Evolutionary conservation across 2,113 vertebrate species (phyloP).

Genomic region (Nyctereutes procyonoides): DNA sequence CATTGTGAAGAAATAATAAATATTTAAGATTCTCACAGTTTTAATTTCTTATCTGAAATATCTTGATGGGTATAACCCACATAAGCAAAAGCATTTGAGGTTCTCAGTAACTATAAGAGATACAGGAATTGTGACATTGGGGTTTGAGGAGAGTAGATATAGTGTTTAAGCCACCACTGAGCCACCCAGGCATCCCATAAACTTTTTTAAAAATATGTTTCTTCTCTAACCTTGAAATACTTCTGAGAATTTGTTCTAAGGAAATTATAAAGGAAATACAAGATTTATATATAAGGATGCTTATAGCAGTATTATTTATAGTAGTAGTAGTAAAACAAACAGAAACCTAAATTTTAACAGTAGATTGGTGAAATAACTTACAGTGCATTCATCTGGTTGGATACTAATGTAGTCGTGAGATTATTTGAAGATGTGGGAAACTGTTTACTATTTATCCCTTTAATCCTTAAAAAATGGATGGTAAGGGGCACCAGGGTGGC

Average conservation of each 20-base stretch:
- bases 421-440: conserved; percentile 50
- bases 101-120: background rate
- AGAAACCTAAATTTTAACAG: background rate
- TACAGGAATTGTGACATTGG: background rate
- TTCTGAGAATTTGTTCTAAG: conserved; percentile 60
- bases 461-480: background rate
- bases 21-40: background rate
- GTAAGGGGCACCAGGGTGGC: too few species aligned
- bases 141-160: background rate
- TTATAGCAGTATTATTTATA: conserved; percentile 7
- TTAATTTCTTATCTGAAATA: conserved; percentile 13
- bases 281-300: background rate
- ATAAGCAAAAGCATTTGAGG: conserved; percentile 13
- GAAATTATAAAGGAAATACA: background rate
- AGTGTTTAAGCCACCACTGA: background rate
- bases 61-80: background rate
- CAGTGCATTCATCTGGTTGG: background rate
- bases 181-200: too few species aligned
- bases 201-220: background rate
- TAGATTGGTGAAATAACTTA: background rate
- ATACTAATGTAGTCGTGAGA: background rate
- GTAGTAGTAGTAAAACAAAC: background rate
- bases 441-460: background rate
- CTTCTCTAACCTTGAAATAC: conserved; percentile 44
- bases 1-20: background rate